A percentile compares a stretch with the other conserved stretches of the same genome.
Conservation (phyloP, 1,140 invertebrate species). For the Phymorhynchus buccinoides region DNA sequence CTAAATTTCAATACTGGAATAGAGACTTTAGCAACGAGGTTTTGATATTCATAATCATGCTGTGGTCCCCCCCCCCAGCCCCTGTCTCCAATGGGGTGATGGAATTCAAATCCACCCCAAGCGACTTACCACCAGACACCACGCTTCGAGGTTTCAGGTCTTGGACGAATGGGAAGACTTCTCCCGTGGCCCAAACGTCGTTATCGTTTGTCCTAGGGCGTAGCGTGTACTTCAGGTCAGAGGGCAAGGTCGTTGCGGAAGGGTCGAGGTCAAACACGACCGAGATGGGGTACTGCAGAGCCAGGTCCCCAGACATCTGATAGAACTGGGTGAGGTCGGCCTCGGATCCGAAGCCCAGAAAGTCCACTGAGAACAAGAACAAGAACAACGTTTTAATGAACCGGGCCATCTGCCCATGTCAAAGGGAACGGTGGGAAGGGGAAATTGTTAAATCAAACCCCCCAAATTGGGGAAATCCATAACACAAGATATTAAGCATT, state of each 20-base stretch:
- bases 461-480: no score
- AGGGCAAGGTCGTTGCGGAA: constrained; percentile 34
- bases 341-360: constrained; percentile 68
- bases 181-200: constrained; percentile 78
- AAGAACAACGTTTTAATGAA: not conserved
- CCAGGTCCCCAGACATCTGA: not conserved
- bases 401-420: no score
- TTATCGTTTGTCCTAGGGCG: constrained; percentile 58
- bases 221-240: constrained; percentile 54
- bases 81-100: not conserved
- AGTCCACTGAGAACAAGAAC: constrained; percentile 38
- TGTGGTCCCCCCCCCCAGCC: not conserved
- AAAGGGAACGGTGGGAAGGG: no score
- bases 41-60: not conserved
- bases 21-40: no score
- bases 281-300: constrained; percentile 57
- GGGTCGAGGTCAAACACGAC: constrained; percentile 39
- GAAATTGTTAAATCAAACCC: no score
- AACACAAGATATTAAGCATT: no score
- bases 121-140: constrained; percentile 73
- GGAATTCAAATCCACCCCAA: no score
- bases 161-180: constrained; percentile 80
- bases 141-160: constrained; percentile 78
- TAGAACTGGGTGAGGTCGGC: constrained; percentile 66
- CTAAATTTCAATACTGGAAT: not conserved